Evolutionary conservation across 1,140 invertebrate genomes (phyloP), one percentile per base, ranked within the genome.

Genomic region (Ostrea edulis): DNA sequence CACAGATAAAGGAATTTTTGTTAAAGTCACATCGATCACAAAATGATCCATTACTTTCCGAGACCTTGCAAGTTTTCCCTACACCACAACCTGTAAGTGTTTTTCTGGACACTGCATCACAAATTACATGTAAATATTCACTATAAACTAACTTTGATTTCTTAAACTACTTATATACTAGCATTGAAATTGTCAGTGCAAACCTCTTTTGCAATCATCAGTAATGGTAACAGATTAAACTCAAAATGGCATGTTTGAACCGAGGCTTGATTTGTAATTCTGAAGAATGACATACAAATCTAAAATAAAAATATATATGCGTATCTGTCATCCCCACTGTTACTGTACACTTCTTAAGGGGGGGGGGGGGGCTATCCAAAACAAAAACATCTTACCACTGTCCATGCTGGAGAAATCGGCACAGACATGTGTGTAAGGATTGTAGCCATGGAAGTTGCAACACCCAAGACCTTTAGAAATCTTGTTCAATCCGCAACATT

Each of bases 11-110:
- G 2, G 89, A 88, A 12, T 86, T 83, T 8, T 83, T 87, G 85
- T 94, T 88, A 90, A 94, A 95, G 86, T 95, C 91, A 92, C 94
- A 95, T 25, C 89, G 83, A 77, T 94, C 91, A 92, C 94, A 95
- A 84, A 90, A 92, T 44, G 94, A 93, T 53, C 62, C 88, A 25
- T 77, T 84, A 54, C 83, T 85, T 84, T 92, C 88, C 12, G 68
- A 84, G 3, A 91, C 29, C 0, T 92, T 89, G 89, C 94, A 95
- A 12, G 93, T 89, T 12, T 87, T 92, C 20, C 94, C 93, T 9
- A 86, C 88, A 68, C 94, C 94, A 93, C 94, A 95, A 17, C 94
- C 94, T 94, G 85, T 14, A 86, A 54, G 84, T 20, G 58, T 54
- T 62, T 62, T 20, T 62, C 35, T 44, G 35, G 35, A 44, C 35